phyloP scores from a whole-genome alignment of 2,113 vertebrate species.

The Columba livia region DNA sequence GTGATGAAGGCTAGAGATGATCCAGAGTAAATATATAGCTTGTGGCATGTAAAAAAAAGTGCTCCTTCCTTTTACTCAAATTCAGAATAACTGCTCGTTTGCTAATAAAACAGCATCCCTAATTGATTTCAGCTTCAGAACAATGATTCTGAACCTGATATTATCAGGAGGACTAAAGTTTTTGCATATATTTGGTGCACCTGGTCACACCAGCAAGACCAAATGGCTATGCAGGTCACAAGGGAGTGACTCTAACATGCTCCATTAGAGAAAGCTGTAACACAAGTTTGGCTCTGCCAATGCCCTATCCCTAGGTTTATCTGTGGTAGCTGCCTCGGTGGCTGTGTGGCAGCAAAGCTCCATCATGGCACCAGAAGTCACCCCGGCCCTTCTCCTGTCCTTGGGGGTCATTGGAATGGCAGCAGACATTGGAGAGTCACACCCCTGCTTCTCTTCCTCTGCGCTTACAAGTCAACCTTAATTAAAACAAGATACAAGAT shows the following conservation, averaged over 20 bases:
- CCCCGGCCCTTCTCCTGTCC: not conserved
- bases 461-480: not conserved
- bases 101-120: not conserved
- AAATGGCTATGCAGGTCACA: not conserved
- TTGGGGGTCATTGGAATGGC: not conserved
- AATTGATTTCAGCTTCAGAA: not conserved
- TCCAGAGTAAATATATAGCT: not conserved
- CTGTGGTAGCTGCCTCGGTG: not conserved
- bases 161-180: not conserved
- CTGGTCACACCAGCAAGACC: not conserved
- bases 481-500: not conserved
- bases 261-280: not conserved
- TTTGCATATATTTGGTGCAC: not conserved
- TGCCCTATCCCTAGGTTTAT: not conserved
- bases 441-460: not conserved
- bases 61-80: not conserved
- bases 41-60: not conserved
- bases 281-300: not conserved
- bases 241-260: too few species aligned
- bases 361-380: not conserved
- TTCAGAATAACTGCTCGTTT: not conserved
- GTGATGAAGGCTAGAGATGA: not conserved
- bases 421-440: fast-evolving
- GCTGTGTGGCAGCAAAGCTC: not conserved
- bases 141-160: not conserved